Base-by-base conservation (phyloP, 1,140 invertebrate species). In the Globodera ellingtonae region DNA sequence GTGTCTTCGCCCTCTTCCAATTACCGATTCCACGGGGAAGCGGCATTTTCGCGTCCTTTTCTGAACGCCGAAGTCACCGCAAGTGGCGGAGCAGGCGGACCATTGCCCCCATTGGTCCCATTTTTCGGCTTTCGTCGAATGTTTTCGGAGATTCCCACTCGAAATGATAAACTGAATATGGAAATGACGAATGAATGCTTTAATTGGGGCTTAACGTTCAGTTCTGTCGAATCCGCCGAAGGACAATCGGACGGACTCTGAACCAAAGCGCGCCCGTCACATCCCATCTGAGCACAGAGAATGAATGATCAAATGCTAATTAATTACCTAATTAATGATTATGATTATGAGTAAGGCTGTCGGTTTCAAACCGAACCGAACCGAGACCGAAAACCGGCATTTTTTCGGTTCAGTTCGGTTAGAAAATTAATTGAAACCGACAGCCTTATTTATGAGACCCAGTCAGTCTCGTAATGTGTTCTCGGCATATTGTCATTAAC, bases 71-170 rank as follows among this genome's bases (percentile, higher is more conserved):
- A 65, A 48, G 48, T 75, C 65, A 15, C 74, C 67, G 47, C 83
- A 84, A 35, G 71, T 83, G 2, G 80, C 67, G 18, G 84, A 83
- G 66, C 83, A 84, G 18, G 3, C 21, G 10, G 79, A 81, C 83
- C 83, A 85, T 15, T 48, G 46, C 7, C 21, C 35, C 84, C 84
- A 85, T 47, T 82, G 72, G 24, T 81, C 79, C 84, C 84, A 85
- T 70, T 86, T 85, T 13, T 47, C 67, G 21, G 70, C 83, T 59
- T 56, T 67, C 1, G 65, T 50, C n/a, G 48, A 56, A 13, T 65
- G 9, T 79, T 83, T 83, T 47, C 52, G 47, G 21, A 71, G 66
- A 46, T 76, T 75, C 15, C 1, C 52, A 21, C n/a, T 13, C 15
- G 74, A 9, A 71, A 21, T 71, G 18, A 76, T 47, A 0, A 70